These are phyloP conservation scores for Halcyon malimbica DNA, from an alignment of 2,113 vertebrate genomes.

Conservation along the genomic window DNA sequence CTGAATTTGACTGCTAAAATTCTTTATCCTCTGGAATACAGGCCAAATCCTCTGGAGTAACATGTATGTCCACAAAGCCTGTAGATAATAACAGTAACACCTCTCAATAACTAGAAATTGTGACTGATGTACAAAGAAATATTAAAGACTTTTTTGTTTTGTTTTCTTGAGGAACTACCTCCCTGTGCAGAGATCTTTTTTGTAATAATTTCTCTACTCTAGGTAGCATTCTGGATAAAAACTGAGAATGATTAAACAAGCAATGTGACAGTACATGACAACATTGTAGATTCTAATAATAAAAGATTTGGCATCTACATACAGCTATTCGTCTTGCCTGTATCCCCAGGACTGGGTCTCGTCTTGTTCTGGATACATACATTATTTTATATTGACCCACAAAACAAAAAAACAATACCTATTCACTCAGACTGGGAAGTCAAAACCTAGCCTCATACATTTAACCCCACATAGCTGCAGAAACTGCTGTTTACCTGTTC, in stretches of 20 bases:
- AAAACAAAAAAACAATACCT: not conserved
- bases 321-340: not conserved
- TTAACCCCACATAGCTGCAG: not conserved
- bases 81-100: not conserved
- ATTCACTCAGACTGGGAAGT: not conserved
- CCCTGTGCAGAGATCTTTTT: not conserved
- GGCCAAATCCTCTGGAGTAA: not conserved
- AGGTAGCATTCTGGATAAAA: not conserved
- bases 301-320: not conserved
- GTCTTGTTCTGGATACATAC: not conserved
- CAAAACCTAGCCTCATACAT: not conserved
- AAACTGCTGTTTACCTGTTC: not conserved
- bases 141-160: not conserved
- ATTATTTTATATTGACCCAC: not conserved
- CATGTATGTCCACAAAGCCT: not conserved
- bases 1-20: not conserved
- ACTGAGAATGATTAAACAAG: not conserved
- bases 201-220: not conserved
- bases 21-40: not conserved
- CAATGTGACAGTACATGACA: not conserved
- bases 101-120: not conserved
- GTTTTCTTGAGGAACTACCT: not conserved
- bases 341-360: not conserved
- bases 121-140: not conserved
- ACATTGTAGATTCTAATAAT: not conserved